Evolutionary conservation across 2,113 vertebrate genomes (phyloP).

Genomic region (Cryptotis parvus): DNA sequence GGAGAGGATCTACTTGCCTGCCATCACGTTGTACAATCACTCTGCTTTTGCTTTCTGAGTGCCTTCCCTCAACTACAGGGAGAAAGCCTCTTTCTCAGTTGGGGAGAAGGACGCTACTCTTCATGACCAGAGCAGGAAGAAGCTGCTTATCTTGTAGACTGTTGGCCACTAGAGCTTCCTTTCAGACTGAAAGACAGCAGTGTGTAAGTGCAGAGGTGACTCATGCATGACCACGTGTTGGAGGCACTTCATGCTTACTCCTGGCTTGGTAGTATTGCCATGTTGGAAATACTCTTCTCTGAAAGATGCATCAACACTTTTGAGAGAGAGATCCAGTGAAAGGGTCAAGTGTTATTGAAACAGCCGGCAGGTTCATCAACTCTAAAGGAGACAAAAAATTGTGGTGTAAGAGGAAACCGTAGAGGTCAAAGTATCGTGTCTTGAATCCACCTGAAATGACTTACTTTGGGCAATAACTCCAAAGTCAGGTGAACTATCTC

Average conservation of each 20-base stretch:
- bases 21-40: not conserved
- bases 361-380: not conserved
- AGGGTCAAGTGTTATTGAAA: not conserved
- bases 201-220: not conserved
- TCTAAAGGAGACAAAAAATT: not conserved
- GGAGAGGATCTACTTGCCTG: slow-evolving; percentile 35
- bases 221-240: not conserved
- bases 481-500: slow-evolving; percentile 24
- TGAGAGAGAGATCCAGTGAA: slow-evolving; percentile 1
- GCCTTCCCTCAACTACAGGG: not conserved
- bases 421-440: not conserved
- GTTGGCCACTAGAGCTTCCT: not conserved
- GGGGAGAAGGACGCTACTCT: not conserved
- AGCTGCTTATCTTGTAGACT: not conserved
- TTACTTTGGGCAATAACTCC: not conserved
- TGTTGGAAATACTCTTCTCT: not conserved
- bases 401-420: not conserved
- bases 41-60: not conserved
- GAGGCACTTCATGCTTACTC: not conserved
- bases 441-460: slow-evolving; percentile 18
- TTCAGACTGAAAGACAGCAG: not conserved
- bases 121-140: not conserved
- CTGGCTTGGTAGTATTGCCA: not conserved
- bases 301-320: not conserved
- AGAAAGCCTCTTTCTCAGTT: not conserved